Conservation (phyloP, 2,797 vertebrate genomes). For the Pseudochirops corinnae region DNA sequence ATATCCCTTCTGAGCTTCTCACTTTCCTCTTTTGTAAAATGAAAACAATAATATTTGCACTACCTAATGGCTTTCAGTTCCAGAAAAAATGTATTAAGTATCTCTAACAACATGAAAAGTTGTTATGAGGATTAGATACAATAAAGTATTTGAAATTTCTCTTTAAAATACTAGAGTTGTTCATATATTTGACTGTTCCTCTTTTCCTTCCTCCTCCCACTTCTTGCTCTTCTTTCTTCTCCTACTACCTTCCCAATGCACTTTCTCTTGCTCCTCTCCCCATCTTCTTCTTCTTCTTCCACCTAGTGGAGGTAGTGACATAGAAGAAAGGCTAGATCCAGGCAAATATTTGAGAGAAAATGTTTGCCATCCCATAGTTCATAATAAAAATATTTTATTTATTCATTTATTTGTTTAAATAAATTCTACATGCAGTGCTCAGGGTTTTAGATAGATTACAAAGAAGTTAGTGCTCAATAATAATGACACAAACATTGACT, state of each 20-base stretch:
- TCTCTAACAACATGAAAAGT: not conserved
- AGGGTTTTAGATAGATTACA: not conserved
- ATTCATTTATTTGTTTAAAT: not conserved
- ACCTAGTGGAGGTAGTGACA: not conserved
- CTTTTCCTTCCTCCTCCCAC: not conserved
- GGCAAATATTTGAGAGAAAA: not conserved
- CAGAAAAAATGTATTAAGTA: not conserved
- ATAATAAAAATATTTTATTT: not conserved
- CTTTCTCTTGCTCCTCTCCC: too few species aligned
- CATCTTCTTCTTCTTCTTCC: not conserved
- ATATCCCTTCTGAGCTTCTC: not conserved
- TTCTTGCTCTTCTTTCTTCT: not conserved
- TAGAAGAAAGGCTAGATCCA: not conserved
- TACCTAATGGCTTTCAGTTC: not conserved
- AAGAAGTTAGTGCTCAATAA: not conserved
- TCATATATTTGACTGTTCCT: too few species aligned
- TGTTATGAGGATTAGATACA: not conserved
- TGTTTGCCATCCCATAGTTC: not conserved
- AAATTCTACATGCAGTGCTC: not conserved
- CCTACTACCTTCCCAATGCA: too few species aligned
- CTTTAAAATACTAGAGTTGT: not conserved
- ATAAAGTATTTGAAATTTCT: not conserved
- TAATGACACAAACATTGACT: not conserved
- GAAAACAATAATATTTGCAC: not conserved
- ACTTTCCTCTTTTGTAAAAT: not conserved